phyloP scores from a whole-genome alignment of 1,140 invertebrate species.

The Hypsibius dujardini region DNA sequence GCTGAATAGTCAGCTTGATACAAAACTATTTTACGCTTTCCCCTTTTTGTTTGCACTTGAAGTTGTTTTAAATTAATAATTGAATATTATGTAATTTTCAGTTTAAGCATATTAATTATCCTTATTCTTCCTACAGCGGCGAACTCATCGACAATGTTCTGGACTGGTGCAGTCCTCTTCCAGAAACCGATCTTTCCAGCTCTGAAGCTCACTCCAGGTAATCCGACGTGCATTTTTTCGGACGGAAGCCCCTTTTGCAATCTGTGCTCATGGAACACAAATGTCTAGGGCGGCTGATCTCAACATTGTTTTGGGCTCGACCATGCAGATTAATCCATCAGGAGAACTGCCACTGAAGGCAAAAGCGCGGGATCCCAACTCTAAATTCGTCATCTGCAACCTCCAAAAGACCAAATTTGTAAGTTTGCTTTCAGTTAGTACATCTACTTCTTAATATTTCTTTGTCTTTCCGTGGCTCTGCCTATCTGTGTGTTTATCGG shows the following conservation, averaged over 20 bases:
- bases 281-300: conserved; percentile 76
- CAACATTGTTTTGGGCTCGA: conserved; percentile 81
- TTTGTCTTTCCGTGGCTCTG: conserved; percentile 5
- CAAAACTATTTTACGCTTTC: no score
- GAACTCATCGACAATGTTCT: conserved; percentile 74
- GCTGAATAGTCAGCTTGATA: no score
- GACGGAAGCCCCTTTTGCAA: no score
- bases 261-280: no score
- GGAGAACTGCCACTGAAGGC: conserved; percentile 75
- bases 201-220: conserved; percentile 74
- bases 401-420: conserved; percentile 90
- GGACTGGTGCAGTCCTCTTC: conserved; percentile 94
- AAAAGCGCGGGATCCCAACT: conserved; percentile 52
- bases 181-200: conserved; percentile 65
- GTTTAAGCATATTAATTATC: not conserved
- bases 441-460: conserved; percentile 29
- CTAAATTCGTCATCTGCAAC: conserved; percentile 83
- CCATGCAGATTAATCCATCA: conserved; percentile 88
- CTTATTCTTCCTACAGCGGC: conserved; percentile 42
- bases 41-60: no score
- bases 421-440: conserved; percentile 31
- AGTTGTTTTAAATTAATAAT: not conserved
- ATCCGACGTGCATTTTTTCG: no score
- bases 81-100: not conserved
- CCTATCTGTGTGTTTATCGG: conserved; percentile 8